Evolutionary conservation across 2,888 invertebrate genomes (phyloP).

Genomic region (Drosophila picticornis): DNA sequence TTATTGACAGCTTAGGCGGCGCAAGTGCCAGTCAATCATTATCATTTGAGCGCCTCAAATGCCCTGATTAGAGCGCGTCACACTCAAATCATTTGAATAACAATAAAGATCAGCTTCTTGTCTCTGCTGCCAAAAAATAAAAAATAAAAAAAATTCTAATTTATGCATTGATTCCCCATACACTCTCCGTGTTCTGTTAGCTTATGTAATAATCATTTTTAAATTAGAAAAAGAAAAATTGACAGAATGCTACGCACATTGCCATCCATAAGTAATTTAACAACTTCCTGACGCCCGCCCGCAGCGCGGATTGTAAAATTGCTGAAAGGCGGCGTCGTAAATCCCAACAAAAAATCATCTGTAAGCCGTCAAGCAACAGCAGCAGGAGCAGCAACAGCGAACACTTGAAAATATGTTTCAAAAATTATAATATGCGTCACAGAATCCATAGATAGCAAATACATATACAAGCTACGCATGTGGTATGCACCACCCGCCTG

Average conservation of each 20-base stretch:
- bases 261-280: slow-evolving; percentile 62
- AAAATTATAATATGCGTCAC: slow-evolving; percentile 72
- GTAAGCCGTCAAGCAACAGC: slow-evolving; percentile 57
- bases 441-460: slow-evolving; percentile 33
- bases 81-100: slow-evolving; percentile 83
- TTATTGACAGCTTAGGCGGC: slow-evolving; percentile 77
- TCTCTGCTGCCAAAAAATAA: slow-evolving; percentile 32
- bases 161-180: slow-evolving; percentile 75
- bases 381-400: slow-evolving; percentile 15
- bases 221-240: slow-evolving; percentile 61
- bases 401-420: slow-evolving; percentile 79
- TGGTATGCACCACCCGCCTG: slow-evolving; percentile 44
- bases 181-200: background rate
- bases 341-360: slow-evolving; percentile 68
- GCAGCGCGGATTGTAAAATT: slow-evolving; percentile 70
- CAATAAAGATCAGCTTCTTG: slow-evolving; percentile 77
- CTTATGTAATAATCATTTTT: slow-evolving; percentile 73
- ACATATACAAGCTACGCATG: slow-evolving; percentile 18
- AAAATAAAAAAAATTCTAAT: slow-evolving; percentile 56
- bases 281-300: slow-evolving; percentile 72
- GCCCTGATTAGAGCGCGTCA: slow-evolving; percentile 45
- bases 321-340: slow-evolving; percentile 52
- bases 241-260: slow-evolving; percentile 21
- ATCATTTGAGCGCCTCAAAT: slow-evolving; percentile 56
- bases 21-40: slow-evolving; percentile 70